Percentiles rank a stretch among this genome's conserved stretches.
These are phyloP conservation scores for Aphis craccivora DNA, from an alignment of 1,140 invertebrate species.

Conservation along the genomic window DNA sequence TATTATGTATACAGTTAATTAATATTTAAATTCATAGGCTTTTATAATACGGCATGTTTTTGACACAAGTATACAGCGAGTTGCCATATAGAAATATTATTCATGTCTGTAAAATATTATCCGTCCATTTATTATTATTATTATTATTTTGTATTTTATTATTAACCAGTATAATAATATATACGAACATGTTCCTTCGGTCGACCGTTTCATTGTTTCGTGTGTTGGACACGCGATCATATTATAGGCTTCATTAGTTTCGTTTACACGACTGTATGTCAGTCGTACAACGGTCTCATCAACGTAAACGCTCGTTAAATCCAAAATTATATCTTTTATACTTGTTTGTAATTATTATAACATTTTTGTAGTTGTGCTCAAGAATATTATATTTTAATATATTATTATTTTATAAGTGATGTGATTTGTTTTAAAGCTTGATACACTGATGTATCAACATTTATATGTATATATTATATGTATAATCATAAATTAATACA, in stretches of 20 bases:
- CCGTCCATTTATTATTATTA: constrained; percentile 57
- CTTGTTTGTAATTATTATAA: constrained; percentile 50
- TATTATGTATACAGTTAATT: background rate
- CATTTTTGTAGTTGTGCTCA: constrained; percentile 48
- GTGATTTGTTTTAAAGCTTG: constrained; percentile 48
- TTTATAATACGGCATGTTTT: constrained; percentile 31
- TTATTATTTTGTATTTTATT: constrained; percentile 51
- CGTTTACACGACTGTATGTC: constrained; percentile 1
- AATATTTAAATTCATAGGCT: constrained; percentile 21
- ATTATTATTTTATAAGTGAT: background rate
- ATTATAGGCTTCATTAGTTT: constrained; percentile 16
- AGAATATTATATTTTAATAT: constrained; percentile 43
- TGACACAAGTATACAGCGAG: constrained; percentile 31
- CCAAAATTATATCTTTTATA: constrained; percentile 46
- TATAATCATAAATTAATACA: constrained; percentile 20
- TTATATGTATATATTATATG: background rate
- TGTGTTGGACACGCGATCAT: background rate
- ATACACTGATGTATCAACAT: constrained; percentile 33
- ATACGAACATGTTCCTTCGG: constrained; percentile 57
- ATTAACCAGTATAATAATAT: constrained; percentile 27
- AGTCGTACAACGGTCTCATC: background rate
- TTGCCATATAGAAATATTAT: constrained; percentile 50
- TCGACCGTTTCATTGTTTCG: constrained; percentile 15
- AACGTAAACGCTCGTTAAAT: constrained; percentile 34
- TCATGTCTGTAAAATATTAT: constrained; percentile 34